Evolutionary conservation across 92 coral and sea anemone species (phyloP), one percentile per base, ranked within the genome.

Genomic region (Plumapathes pennacea): DNA sequence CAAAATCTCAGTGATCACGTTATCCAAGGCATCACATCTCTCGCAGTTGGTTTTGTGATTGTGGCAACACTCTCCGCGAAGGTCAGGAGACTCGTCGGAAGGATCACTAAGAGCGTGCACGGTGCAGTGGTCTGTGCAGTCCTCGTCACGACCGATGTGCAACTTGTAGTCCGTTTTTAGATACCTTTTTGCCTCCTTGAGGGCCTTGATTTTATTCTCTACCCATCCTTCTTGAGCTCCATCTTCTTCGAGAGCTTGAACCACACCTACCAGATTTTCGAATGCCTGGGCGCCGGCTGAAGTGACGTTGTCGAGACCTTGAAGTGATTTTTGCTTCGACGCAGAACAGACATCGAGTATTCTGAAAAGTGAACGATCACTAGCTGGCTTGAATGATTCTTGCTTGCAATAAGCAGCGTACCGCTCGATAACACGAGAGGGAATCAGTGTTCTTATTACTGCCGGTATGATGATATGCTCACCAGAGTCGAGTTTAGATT

Each of bases 391-490:
- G 38, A 71, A 60, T 13, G 18, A 29, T 38, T 48, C 25, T 59
- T 60, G 38, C 20, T 60, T 60, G 36, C 78, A 60, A 33, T 48
- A 50, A 3, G 43, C 30, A 6, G 9, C 23, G 45, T 60, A 71
- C 22, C 31, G 78, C 21, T 38, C 54, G 24, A 48, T 71, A 32
- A 71, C 22, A 6, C 70, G 53, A 21, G 77, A 57, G 20, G 77
- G 69, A 22, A 70, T 57, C 17, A 70, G 14, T 13, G 77, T 70
- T 4, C 69, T 23, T 58, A 70, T 51, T 1, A 57, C 77, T 13
- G 68, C 69, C 1, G 77, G 77, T 10, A 70, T 70, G 15, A 37
- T 14, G 18, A 28, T 44, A 12, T 15, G 2, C 25, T 44, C 26
- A 25, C n/a, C n/a, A n/a, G n/a, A n/a, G n/a, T n/a, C n/a, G n/a